Base-by-base conservation (phyloP, 2,797 vertebrate genomes). In the Gadopsis bispinosus region DNA sequence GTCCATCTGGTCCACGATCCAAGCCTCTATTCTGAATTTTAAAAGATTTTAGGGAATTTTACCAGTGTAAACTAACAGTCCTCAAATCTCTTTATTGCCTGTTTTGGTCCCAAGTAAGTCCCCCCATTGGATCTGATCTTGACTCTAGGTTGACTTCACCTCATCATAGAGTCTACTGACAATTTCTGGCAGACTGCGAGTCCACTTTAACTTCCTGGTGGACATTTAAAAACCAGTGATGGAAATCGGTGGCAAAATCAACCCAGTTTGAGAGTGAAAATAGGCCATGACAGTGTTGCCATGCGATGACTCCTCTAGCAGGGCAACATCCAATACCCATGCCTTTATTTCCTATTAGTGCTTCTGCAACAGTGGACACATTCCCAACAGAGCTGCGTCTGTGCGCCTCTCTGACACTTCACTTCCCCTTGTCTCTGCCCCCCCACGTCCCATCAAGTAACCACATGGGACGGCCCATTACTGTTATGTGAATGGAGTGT, bases 401-500 rank as follows among this genome's bases (percentile, higher is more conserved):
- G 31, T 63, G 70, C 64, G 69, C 78, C 75, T 70, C 62, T 60
- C 71, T 60, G 75, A 83, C 84, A 54, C 67, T 75, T 63, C 26
- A 66, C 76, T 74, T 78, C 79, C 80, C 48, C 53, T 54, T 19
- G 22, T 62, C 70, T 59, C 26, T 26, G 47, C 20, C 71, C 50
- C 29, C 26, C 47, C 33, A 10, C 19, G 20, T 45, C 68, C 58
- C 65, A 65, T 41, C 39, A 5, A 62, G 64, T 47, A 50, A 26
- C 76, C 69, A 66, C 68, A 63, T 31, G 75, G 77, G 70, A 77
- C 35, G 19, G 4, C 72, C 81, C 82, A 83, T 90, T 84, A 82
- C 56, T 53, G 55, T 39, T 61, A 56, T 13, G 12, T n/a, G 12
- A 66, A 77, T 66, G 60, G 77, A 80, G 55, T 59, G 77, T 47